Evolutionary conservation across 1,140 invertebrate species (phyloP).

Genomic region (Ganaspis sp.): DNA sequence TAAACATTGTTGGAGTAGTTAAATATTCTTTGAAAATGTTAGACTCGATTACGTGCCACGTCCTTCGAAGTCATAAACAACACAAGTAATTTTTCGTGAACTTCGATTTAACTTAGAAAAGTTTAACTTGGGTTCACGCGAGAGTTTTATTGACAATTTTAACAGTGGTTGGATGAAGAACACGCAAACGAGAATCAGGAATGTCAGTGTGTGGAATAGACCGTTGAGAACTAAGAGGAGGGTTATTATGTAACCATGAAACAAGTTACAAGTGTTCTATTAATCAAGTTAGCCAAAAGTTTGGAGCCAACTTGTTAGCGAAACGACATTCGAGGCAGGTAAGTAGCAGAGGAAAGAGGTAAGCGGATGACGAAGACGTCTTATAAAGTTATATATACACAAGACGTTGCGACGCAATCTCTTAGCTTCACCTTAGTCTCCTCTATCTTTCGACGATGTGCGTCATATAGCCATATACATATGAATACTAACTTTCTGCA

Average conservation of each 20-base stretch:
- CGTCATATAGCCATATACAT: slow-evolving; percentile 43
- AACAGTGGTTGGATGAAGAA: slow-evolving; percentile 38
- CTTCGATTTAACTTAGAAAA: slow-evolving; percentile 57
- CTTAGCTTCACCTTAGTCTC: neutral
- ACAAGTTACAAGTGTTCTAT: slow-evolving; percentile 62
- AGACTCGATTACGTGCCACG: neutral
- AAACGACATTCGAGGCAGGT: slow-evolving; percentile 50
- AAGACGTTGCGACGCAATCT: slow-evolving; percentile 32
- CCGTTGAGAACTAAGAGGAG: slow-evolving; percentile 42
- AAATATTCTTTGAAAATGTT: too few species aligned
- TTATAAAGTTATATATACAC: slow-evolving; percentile 47
- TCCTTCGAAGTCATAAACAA: neutral
- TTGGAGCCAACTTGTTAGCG: slow-evolving; percentile 54
- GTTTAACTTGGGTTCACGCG: slow-evolving; percentile 35
- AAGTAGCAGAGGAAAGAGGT: slow-evolving; percentile 43
- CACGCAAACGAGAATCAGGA: slow-evolving; percentile 39
- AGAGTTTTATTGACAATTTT: slow-evolving; percentile 51
- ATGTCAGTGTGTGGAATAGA: slow-evolving; percentile 35
- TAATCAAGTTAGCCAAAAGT: slow-evolving; percentile 61
- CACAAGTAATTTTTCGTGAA: slow-evolving; percentile 41
- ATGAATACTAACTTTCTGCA: neutral
- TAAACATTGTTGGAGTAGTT: too few species aligned
- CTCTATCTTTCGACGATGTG: slow-evolving; percentile 13
- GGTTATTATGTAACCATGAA: slow-evolving; percentile 63
- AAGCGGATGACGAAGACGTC: slow-evolving; percentile 41